These are phyloP conservation scores for Dendrophyllia cribrosa DNA, from an alignment of 64 coral and sea anemone species.

Conservation along the genomic window DNA sequence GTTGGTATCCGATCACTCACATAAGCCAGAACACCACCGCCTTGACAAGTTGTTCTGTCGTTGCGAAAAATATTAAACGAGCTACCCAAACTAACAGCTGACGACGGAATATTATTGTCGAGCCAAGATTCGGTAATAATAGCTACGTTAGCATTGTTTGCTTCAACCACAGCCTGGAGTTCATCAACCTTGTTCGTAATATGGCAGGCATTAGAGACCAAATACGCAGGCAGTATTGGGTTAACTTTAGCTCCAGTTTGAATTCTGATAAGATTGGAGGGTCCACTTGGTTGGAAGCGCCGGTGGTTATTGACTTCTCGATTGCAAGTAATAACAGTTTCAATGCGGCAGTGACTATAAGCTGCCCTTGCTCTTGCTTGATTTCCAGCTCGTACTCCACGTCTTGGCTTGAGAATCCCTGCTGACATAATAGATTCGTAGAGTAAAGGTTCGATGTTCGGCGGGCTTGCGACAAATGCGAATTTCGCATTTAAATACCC, in stretches of 20 bases:
- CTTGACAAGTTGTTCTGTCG: slow-evolving; percentile 29
- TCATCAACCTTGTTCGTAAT: slow-evolving; percentile 68
- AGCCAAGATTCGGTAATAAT: slow-evolving; percentile 66
- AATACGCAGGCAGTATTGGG: slow-evolving; percentile 36
- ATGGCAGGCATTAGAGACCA: slow-evolving; percentile 48
- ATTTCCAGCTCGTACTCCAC: slow-evolving; percentile 44
- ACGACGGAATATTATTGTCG: slow-evolving; percentile 46
- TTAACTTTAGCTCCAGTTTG: slow-evolving; percentile 20
- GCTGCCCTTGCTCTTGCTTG: slow-evolving; percentile 31
- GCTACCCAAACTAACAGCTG: slow-evolving; percentile 16
- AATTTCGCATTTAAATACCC: too few species aligned
- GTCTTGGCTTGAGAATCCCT: slow-evolving; percentile 39
- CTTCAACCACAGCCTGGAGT: slow-evolving; percentile 57
- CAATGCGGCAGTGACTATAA: slow-evolving; percentile 44
- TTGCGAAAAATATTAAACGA: slow-evolving; percentile 62
- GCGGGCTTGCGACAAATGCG: too few species aligned
- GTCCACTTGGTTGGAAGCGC: background rate
- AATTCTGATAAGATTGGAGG: slow-evolving; percentile 42
- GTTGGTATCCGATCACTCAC: slow-evolving; percentile 35
- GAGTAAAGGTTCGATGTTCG: slow-evolving; percentile 28
- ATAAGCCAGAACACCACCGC: slow-evolving; percentile 46
- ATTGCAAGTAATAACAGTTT: slow-evolving; percentile 47
- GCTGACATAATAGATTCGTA: slow-evolving; percentile 27
- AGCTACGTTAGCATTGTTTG: slow-evolving; percentile 47
- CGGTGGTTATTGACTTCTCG: slow-evolving; percentile 12